Conservation (phyloP, 2,888 invertebrate genomes). For the Sthenelais limicola region DNA sequence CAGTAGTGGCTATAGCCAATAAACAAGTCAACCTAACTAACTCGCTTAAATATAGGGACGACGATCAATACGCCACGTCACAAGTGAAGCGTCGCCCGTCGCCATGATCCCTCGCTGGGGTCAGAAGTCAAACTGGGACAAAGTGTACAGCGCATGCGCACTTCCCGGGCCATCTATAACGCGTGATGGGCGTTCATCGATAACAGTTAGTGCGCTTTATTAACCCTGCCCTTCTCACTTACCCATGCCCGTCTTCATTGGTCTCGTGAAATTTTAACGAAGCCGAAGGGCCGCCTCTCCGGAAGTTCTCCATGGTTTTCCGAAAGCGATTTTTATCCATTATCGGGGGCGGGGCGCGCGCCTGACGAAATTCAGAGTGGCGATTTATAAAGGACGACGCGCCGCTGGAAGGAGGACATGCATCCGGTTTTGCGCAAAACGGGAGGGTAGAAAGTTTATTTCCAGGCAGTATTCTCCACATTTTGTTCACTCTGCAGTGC, state of each 20-base stretch:
- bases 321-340: constrained; percentile 39
- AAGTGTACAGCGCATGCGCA: constrained; percentile 38
- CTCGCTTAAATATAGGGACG: neutral
- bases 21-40: constrained; percentile 15
- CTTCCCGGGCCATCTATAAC: constrained; percentile 34
- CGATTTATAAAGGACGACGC: constrained; percentile 37
- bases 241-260: constrained; percentile 6
- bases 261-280: constrained; percentile 10
- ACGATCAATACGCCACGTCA: neutral
- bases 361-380: constrained; percentile 28
- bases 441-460: too few relatives aligned
- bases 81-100: too few relatives aligned
- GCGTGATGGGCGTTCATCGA: constrained; percentile 8
- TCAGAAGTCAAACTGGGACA: neutral
- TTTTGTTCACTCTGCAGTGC: too few relatives aligned
- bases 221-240: neutral
- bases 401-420: too few relatives aligned
- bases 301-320: constrained; percentile 7
- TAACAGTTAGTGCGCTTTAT: constrained; percentile 22
- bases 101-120: neutral
- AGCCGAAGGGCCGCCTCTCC: neutral
- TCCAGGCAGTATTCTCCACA: too few relatives aligned
- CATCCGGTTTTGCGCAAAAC: too few relatives aligned
- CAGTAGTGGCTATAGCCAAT: neutral
- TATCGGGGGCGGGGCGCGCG: constrained; percentile 5